Percentiles rank a stretch among this genome's conserved stretches.
phyloP scores from a whole-genome alignment of 2,888 invertebrate species.

The Cheilosia scutellata region DNA sequence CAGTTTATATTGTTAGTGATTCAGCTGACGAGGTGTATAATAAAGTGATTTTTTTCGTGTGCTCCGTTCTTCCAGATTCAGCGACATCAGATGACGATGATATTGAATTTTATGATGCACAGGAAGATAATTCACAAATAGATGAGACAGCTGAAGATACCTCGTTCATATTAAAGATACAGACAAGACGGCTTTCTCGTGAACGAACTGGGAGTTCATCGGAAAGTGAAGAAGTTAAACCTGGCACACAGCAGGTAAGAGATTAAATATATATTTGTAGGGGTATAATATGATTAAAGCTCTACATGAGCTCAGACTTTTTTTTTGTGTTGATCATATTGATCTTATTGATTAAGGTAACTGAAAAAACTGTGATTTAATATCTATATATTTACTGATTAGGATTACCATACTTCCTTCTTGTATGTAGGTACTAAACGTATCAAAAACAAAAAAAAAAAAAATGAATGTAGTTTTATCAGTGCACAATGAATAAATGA shows the following conservation, averaged over 20 bases:
- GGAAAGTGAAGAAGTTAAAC: conserved; percentile 85
- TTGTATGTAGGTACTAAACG: too few species aligned
- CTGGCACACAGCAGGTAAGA: conserved; percentile 84
- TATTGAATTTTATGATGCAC: conserved; percentile 90
- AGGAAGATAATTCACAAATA: conserved; percentile 84
- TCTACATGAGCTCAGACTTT: too few species aligned
- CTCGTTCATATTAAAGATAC: conserved; percentile 89
- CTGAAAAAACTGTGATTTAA: too few species aligned
- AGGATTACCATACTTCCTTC: too few species aligned
- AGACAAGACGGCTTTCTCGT: conserved; percentile 83
- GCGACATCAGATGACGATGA: conserved; percentile 88
- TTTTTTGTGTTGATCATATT: too few species aligned
- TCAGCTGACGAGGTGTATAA: conserved; percentile 1
- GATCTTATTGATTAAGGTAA: too few species aligned
- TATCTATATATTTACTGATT: too few species aligned
- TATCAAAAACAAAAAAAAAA: too few species aligned
- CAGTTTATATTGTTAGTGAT: not conserved
- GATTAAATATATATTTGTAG: not conserved
- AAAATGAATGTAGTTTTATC: too few species aligned
- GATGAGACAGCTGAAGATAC: conserved; percentile 82
- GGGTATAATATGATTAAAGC: too few species aligned
- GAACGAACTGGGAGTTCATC: conserved; percentile 84
- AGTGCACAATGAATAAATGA: too few species aligned
- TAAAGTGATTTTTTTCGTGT: conserved; percentile 20
- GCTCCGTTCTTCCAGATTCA: conserved; percentile 77